Percentiles rank a stretch among this genome's conserved stretches.
Evolutionary conservation across 1,140 invertebrate species (phyloP).

Genomic region (Glossosoma conforme): DNA sequence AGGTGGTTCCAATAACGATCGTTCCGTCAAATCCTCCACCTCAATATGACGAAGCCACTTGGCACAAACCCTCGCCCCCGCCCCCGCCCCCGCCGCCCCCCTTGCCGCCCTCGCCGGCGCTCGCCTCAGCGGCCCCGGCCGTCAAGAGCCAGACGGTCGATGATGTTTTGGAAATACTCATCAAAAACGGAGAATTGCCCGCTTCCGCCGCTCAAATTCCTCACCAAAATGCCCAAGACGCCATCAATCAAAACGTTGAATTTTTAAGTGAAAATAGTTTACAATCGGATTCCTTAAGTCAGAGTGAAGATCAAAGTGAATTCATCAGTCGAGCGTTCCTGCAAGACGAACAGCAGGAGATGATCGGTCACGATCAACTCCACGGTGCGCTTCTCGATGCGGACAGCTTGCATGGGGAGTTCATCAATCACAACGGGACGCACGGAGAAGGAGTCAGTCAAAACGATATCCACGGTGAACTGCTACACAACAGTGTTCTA

Average conservation of each 20-base stretch:
- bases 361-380: slow-evolving; percentile 25
- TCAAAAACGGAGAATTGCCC: slow-evolving; percentile 87
- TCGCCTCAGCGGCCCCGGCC: slow-evolving; percentile 31
- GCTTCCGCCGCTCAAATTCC: slow-evolving; percentile 65
- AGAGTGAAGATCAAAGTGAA: slow-evolving; percentile 37
- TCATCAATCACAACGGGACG: slow-evolving; percentile 21
- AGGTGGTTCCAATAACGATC: slow-evolving; percentile 47
- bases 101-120: slow-evolving; percentile 34
- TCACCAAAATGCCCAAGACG: slow-evolving; percentile 22
- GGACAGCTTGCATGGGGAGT: slow-evolving; percentile 16
- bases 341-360: slow-evolving; percentile 20
- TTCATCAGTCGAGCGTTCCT: slow-evolving; percentile 12
- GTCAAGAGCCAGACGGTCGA: slow-evolving; percentile 72
- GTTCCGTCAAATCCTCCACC: slow-evolving; percentile 52
- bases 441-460: slow-evolving; percentile 22
- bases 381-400: slow-evolving; percentile 15
- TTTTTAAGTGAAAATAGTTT: slow-evolving; percentile 33
- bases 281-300: slow-evolving; percentile 34
- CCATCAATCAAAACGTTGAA: slow-evolving; percentile 33
- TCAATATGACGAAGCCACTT: slow-evolving; percentile 67
- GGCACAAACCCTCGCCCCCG: slow-evolving; percentile 37
- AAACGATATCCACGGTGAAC: slow-evolving; percentile 19
- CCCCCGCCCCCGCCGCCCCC: slow-evolving; percentile 22
- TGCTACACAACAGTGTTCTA: slow-evolving; percentile 18
- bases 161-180: slow-evolving; percentile 92